Conservation (phyloP, 2,888 invertebrate genomes). For the Cheilosia soror region DNA sequence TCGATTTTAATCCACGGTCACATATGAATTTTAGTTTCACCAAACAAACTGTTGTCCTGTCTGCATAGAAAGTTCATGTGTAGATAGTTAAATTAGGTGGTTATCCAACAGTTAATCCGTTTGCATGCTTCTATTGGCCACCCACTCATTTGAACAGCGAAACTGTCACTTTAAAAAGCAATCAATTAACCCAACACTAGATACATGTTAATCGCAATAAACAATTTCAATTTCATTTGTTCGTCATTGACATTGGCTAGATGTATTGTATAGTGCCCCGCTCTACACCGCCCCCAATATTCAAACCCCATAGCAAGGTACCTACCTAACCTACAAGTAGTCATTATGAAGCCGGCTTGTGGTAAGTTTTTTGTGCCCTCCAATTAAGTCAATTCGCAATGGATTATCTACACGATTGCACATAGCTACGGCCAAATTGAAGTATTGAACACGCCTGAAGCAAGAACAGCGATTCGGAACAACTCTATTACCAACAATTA, state of each 20-base stretch:
- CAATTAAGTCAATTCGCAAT: slow-evolving; percentile 23
- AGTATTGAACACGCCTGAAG: neutral
- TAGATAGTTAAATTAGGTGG: neutral
- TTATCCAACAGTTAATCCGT: slow-evolving; percentile 18
- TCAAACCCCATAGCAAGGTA: neutral
- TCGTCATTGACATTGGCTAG: slow-evolving; percentile 58
- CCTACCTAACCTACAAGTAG: neutral
- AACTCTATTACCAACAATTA: slow-evolving; percentile 23
- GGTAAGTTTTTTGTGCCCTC: neutral
- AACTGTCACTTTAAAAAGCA: slow-evolving; percentile 11
- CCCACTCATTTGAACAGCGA: neutral
- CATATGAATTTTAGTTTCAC: too few species aligned
- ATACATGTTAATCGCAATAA: slow-evolving; percentile 48
- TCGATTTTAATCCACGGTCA: too few species aligned
- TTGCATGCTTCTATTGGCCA: neutral
- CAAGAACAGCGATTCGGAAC: slow-evolving; percentile 13
- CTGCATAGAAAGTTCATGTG: neutral
- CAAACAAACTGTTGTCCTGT: too few species aligned
- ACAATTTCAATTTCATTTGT: slow-evolving; percentile 43
- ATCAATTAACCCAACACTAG: slow-evolving; percentile 43
- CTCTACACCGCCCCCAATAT: neutral
- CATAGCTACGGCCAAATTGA: too few species aligned
- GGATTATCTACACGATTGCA: slow-evolving; percentile 30
- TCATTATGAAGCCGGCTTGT: neutral
- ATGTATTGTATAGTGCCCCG: neutral